These are phyloP conservation scores for Eutrigla gurnardus DNA, from an alignment of 2,797 vertebrate species.

Conservation along the genomic window DNA sequence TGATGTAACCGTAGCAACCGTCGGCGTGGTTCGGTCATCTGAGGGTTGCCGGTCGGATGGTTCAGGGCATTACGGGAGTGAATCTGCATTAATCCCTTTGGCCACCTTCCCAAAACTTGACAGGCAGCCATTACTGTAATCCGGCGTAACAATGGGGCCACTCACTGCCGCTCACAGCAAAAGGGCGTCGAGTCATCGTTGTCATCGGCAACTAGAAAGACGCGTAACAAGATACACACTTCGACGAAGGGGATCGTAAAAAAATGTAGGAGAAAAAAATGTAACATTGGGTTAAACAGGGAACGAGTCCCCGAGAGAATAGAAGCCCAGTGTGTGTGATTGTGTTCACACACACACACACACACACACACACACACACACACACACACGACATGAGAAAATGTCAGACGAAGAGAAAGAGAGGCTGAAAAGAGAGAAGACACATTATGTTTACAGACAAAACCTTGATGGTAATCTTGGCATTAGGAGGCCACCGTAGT, in stretches of 20 bases:
- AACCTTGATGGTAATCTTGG: slow-evolving; percentile 25
- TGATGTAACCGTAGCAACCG: slow-evolving; percentile 6
- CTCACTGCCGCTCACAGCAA: slow-evolving; percentile 38
- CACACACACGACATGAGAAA: slow-evolving; percentile 2
- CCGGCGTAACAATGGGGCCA: slow-evolving; percentile 56
- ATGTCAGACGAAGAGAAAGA: slow-evolving; percentile 7
- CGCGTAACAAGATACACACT: slow-evolving; percentile 12
- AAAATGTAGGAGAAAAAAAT: slow-evolving; percentile 12
- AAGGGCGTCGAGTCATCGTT: slow-evolving; percentile 43
- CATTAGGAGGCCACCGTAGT: slow-evolving; percentile 31
- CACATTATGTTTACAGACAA: slow-evolving; percentile 40
- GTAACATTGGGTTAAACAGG: too few relatives aligned
- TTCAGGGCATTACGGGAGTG: slow-evolving; percentile 44
- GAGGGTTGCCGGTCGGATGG: slow-evolving; percentile 32
- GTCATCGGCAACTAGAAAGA: slow-evolving; percentile 8
- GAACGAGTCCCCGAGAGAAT: neutral
- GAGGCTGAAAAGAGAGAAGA: slow-evolving; percentile 3
- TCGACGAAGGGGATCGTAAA: neutral
- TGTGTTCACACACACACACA: neutral
- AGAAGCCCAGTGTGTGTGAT: slow-evolving; percentile 15
- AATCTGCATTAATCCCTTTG: slow-evolving; percentile 65
- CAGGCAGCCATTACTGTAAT: slow-evolving; percentile 55
- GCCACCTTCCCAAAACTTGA: slow-evolving; percentile 57
- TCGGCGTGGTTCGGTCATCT: slow-evolving; percentile 29
- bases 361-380: too few relatives aligned